Conservation (phyloP, 1,140 invertebrate genomes). For the Drosophila hydei region DNA sequence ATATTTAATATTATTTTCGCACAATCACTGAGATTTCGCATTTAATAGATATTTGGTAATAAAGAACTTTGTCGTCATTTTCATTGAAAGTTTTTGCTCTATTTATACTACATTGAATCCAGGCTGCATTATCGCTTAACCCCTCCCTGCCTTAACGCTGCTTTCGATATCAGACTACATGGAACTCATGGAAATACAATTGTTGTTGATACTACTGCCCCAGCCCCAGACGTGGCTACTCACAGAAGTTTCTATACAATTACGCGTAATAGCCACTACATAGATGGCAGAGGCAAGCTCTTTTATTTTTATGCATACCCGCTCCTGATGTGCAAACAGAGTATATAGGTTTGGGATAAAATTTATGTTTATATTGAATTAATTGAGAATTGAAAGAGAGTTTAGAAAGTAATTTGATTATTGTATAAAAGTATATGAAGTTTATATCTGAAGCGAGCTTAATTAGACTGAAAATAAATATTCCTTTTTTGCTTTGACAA, state of each 20-base stretch:
- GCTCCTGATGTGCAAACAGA: too few species aligned
- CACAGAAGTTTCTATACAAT: conserved; percentile 29
- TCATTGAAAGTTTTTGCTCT: conserved; percentile 2
- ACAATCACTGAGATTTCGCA: too few species aligned
- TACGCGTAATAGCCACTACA: conserved; percentile 31
- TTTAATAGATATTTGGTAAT: neutral
- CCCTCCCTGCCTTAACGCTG: neutral
- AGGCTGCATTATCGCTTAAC: conserved; percentile 9
- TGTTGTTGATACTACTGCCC: conserved; percentile 19
- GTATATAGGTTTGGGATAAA: too few species aligned
- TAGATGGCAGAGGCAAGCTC: conserved; percentile 4
- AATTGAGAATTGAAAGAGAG: too few species aligned
- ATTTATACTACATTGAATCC: neutral
- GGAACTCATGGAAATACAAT: conserved; percentile 14
- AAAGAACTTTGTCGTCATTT: neutral
- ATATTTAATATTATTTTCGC: neutral
- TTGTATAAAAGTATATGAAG: too few species aligned
- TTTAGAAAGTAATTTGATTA: too few species aligned
- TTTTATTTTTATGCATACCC: conserved; percentile 19
- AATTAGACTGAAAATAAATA: too few species aligned
- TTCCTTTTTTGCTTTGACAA: too few species aligned
- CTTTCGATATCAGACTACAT: conserved; percentile 33
- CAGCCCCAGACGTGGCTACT: conserved; percentile 17
- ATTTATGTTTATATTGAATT: too few species aligned
- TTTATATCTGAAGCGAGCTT: too few species aligned